Evolutionary conservation across 2,113 vertebrate genomes (phyloP).

Genomic region (Phaethornis superciliosus): DNA sequence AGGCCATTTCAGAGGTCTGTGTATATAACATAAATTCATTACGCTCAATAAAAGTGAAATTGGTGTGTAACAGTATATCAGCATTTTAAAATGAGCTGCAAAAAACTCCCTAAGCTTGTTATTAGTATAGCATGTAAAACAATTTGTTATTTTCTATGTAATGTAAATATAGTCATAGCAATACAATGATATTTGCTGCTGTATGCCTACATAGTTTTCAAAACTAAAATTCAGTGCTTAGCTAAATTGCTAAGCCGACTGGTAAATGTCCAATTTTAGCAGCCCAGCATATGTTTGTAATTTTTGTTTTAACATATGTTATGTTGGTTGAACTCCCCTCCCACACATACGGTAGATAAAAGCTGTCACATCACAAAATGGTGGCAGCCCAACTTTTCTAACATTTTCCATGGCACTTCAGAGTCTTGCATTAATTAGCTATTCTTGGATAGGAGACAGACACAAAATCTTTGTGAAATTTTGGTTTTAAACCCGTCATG

Average conservation of each 20-base stretch:
- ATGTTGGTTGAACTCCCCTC: conserved; percentile 63
- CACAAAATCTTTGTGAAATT: conserved; percentile 45
- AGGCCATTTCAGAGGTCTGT: not conserved
- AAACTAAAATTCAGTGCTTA: conserved; percentile 61
- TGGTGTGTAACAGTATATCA: not conserved
- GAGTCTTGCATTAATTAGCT: conserved; percentile 63
- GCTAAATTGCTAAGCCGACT: conserved; percentile 63
- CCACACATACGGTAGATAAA: conserved; percentile 64
- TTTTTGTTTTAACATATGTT: conserved; percentile 71
- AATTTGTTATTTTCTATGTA: not conserved
- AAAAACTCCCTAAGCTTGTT: not conserved
- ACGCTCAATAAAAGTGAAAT: not conserved
- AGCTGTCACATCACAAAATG: conserved; percentile 69
- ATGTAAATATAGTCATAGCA: not conserved
- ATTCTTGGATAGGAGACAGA: conserved; percentile 64
- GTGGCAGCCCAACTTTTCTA: conserved; percentile 65
- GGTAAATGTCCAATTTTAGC: conserved; percentile 71
- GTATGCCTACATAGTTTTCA: conserved; percentile 51
- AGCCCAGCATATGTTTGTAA: conserved; percentile 67
- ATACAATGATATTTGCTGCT: conserved; percentile 54
- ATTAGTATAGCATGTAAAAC: not conserved
- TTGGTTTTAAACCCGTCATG: not conserved
- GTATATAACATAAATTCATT: not conserved
- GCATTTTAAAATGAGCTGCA: not conserved
- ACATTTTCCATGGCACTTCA: conserved; percentile 60